A percentile compares a stretch with the other conserved stretches of the same genome.
phyloP scores from a whole-genome alignment of 1,140 invertebrate species.

The Pissodes strobi region DNA sequence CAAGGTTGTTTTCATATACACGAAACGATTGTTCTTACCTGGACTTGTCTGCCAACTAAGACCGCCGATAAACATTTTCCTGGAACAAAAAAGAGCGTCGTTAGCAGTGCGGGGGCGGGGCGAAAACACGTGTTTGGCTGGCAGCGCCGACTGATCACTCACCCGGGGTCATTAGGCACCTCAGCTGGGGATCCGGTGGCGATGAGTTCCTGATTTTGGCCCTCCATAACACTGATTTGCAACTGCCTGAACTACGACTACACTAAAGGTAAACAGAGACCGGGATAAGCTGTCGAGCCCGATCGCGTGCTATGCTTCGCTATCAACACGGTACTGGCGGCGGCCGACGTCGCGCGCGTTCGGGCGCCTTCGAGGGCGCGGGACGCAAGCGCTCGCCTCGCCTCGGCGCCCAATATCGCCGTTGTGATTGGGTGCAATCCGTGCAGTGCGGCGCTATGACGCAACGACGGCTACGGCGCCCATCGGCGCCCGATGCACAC shows the following conservation, averaged over 20 bases:
- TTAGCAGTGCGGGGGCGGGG: slow-evolving; percentile 28
- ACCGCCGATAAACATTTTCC: slow-evolving; percentile 99
- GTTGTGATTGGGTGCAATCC: slow-evolving; percentile 57
- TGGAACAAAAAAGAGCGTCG: slow-evolving; percentile 65
- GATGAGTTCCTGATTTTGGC: slow-evolving; percentile 73
- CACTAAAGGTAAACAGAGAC: slow-evolving; percentile 63
- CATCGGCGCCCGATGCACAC: slow-evolving; percentile 17
- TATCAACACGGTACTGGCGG: slow-evolving; percentile 74
- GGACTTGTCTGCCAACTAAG: slow-evolving; percentile 99
- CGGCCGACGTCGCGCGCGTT: slow-evolving; percentile 45
- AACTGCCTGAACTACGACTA: slow-evolving; percentile 64
- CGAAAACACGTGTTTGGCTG: slow-evolving; percentile 32
- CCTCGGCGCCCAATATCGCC: slow-evolving; percentile 34
- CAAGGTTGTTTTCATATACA: background rate
- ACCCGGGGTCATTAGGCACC: slow-evolving; percentile 89
- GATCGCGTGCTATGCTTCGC: slow-evolving; percentile 67
- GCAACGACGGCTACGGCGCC: slow-evolving; percentile 40
- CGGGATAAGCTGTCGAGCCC: slow-evolving; percentile 65
- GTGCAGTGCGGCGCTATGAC: slow-evolving; percentile 52
- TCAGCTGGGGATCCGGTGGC: slow-evolving; percentile 76
- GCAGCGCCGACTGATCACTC: slow-evolving; percentile 56
- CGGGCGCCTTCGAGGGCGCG: slow-evolving; percentile 43
- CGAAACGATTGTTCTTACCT: slow-evolving; percentile 71
- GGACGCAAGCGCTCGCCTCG: slow-evolving; percentile 39
- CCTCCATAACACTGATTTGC: slow-evolving; percentile 62